A percentile compares a stretch with the other conserved stretches of the same genome.
Conservation (phyloP, 2,113 vertebrate genomes). For the Picathartes gymnocephalus region DNA sequence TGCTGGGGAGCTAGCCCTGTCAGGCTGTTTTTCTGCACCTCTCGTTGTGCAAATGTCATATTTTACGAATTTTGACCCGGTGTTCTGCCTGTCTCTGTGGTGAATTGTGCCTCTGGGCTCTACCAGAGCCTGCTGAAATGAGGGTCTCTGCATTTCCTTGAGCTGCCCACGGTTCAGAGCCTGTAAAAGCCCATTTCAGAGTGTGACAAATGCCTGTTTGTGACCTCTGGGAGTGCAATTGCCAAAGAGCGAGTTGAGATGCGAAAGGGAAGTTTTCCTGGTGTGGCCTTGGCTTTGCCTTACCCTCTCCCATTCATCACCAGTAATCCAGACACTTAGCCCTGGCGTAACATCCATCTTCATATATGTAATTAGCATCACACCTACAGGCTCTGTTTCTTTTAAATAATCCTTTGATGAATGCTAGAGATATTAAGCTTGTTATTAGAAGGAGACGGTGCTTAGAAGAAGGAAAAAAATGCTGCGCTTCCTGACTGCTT, state of each 20-base stretch:
- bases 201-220: background rate
- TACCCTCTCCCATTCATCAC: background rate
- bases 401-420: constrained; percentile 62
- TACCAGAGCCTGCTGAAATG: background rate
- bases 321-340: constrained; percentile 24
- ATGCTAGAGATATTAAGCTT: constrained; percentile 38
- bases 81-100: background rate
- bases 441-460: constrained; percentile 32
- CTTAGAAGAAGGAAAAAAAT: constrained; percentile 16
- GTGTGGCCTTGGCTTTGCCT: constrained; percentile 12
- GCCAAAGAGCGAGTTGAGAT: background rate
- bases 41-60: background rate
- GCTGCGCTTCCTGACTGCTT: background rate
- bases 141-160: background rate
- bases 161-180: background rate
- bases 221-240: background rate
- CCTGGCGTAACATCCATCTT: constrained; percentile 28
- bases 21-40: background rate
- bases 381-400: constrained; percentile 60
- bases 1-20: background rate
- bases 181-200: background rate
- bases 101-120: background rate
- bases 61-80: background rate
- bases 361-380: constrained; percentile 56
- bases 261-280: background rate